Conservation (phyloP, 2,113 vertebrate genomes). For the Haemorhous mexicanus region DNA sequence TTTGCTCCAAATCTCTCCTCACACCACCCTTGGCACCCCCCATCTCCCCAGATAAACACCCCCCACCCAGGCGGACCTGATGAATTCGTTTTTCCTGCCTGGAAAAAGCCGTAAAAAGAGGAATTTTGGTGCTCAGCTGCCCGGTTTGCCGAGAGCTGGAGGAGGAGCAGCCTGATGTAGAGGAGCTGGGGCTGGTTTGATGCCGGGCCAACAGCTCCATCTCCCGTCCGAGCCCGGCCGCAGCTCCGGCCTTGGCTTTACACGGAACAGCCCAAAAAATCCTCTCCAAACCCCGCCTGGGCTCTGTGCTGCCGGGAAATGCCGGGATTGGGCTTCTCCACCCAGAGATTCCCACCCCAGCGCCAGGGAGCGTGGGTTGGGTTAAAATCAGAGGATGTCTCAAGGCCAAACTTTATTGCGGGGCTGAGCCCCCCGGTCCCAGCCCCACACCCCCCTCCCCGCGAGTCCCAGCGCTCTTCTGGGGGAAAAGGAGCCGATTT, state of each 20-base stretch:
- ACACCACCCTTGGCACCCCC: rapidly evolving
- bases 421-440: background rate
- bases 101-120: background rate
- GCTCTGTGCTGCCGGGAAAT: background rate
- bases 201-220: background rate
- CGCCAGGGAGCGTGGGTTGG: background rate
- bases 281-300: background rate
- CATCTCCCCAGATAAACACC: background rate
- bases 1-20: rapidly evolving
- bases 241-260: rapidly evolving
- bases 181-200: rapidly evolving
- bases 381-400: background rate
- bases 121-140: background rate
- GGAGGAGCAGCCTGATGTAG: rapidly evolving
- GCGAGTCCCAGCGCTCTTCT: background rate
- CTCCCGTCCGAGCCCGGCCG: background rate
- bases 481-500: background rate
- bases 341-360: background rate
- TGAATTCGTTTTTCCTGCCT: rapidly evolving
- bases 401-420: conserved; percentile 59
- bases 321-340: background rate
- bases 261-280: rapidly evolving
- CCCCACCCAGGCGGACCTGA: rapidly evolving
- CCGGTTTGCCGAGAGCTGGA: background rate
- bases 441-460: background rate